Percentiles rank a stretch among this genome's conserved stretches.
These are phyloP conservation scores for Laothoe populi DNA, from an alignment of 2,888 invertebrate species.

Conservation along the genomic window DNA sequence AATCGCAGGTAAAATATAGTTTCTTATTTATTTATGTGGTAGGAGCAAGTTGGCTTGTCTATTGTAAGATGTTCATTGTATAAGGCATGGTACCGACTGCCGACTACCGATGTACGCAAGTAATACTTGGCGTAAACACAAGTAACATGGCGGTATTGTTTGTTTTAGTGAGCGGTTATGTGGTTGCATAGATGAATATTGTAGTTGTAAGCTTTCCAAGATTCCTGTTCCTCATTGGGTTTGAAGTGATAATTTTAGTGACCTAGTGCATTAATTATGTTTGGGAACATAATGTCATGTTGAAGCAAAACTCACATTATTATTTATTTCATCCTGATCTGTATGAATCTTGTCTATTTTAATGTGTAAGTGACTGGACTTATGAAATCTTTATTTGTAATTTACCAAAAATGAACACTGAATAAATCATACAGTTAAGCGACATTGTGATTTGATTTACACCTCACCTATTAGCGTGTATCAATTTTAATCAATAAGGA, in stretches of 20 bases:
- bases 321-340: slow-evolving; percentile 84
- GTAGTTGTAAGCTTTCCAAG: slow-evolving; percentile 78
- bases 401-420: slow-evolving; percentile 82
- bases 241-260: slow-evolving; percentile 82
- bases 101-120: neutral
- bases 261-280: slow-evolving; percentile 72
- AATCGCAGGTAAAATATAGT: slow-evolving; percentile 63
- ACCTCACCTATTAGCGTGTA: slow-evolving; percentile 33
- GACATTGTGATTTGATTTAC: slow-evolving; percentile 24
- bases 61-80: slow-evolving; percentile 29
- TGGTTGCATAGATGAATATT: slow-evolving; percentile 78
- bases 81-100: slow-evolving; percentile 28
- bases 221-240: slow-evolving; percentile 81
- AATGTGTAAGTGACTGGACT: slow-evolving; percentile 79
- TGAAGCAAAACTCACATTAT: slow-evolving; percentile 76
- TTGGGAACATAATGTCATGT: slow-evolving; percentile 76
- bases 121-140: slow-evolving; percentile 9
- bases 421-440: slow-evolving; percentile 80
- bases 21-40: slow-evolving; percentile 42
- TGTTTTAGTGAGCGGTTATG: slow-evolving; percentile 73
- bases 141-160: slow-evolving; percentile 41
- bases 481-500: neutral
- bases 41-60: slow-evolving; percentile 35
- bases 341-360: slow-evolving; percentile 78
- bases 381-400: slow-evolving; percentile 80